A percentile compares a stretch with the other conserved stretches of the same genome.
Evolutionary conservation across 2,797 vertebrate species (phyloP).

Genomic region (Phyllotis vaccarum): DNA sequence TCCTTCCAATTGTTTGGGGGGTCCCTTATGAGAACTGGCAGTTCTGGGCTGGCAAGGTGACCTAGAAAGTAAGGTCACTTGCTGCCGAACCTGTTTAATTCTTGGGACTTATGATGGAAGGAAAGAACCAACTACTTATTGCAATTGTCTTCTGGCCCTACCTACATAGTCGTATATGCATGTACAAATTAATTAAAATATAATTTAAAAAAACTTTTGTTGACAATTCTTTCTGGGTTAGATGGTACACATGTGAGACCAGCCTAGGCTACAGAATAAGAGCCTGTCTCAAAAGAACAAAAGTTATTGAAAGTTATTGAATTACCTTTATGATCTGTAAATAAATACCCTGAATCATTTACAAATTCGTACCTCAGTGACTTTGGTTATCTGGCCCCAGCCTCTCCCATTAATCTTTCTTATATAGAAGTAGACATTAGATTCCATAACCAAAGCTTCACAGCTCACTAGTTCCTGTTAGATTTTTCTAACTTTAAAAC

Average conservation of each 20-base stretch:
- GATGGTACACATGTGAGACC: neutral
- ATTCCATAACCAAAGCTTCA: constrained; percentile 27
- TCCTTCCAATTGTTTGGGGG: neutral
- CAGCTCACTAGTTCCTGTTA: constrained; percentile 36
- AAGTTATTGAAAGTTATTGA: neutral
- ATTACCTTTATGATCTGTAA: neutral
- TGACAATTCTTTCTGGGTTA: neutral
- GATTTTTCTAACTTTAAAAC: neutral
- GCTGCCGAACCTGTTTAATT: neutral
- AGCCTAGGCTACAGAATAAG: neutral
- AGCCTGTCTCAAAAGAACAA: neutral
- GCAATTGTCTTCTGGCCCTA: neutral
- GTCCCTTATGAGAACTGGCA: constrained; percentile 12
- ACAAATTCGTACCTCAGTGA: neutral
- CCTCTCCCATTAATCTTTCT: neutral
- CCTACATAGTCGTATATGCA: too few relatives aligned
- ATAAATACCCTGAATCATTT: neutral
- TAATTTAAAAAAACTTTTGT: neutral
- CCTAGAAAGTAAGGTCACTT: neutral
- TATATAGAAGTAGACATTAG: constrained; percentile 28
- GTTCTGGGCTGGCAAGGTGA: neutral
- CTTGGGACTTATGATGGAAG: neutral
- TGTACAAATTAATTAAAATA: neutral
- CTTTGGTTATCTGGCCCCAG: neutral
- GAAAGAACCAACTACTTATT: neutral